A percentile compares a stretch with the other conserved stretches of the same genome.
These are phyloP conservation scores for Stegostoma tigrinum DNA, from an alignment of 2,113 vertebrate species.

Conservation along the genomic window DNA sequence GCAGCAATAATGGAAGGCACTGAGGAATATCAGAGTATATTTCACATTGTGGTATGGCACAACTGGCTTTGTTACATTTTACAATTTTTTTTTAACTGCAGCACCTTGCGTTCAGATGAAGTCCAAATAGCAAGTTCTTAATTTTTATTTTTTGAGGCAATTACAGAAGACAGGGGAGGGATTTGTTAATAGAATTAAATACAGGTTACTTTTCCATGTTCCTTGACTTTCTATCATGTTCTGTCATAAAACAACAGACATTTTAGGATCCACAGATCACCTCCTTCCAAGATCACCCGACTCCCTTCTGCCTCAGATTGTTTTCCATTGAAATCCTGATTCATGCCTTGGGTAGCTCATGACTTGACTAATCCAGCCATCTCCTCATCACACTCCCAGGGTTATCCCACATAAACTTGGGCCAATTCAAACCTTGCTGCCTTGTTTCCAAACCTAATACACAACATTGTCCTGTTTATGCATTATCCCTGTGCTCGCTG, in stretches of 20 bases:
- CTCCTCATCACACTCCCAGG: not conserved
- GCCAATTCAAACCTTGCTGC: not conserved
- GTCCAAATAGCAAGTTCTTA: not conserved
- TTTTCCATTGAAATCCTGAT: no score
- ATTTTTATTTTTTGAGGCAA: not conserved
- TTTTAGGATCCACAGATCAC: not conserved
- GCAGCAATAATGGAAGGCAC: not conserved
- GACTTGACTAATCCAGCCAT: not conserved
- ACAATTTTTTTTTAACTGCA: not conserved
- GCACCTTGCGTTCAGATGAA: not conserved
- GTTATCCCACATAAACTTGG: not conserved
- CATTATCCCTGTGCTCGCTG: not conserved
- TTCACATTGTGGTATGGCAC: not conserved
- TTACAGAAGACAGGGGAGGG: not conserved
- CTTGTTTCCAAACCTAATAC: no score
- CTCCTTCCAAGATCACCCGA: no score
- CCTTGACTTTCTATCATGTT: not conserved
- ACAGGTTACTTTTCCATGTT: not conserved
- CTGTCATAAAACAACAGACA: not conserved
- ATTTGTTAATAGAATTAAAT: not conserved
- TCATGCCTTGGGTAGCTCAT: not conserved
- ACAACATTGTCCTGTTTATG: not conserved
- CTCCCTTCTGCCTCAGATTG: no score
- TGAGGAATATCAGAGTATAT: not conserved
- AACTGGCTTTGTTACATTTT: not conserved